Conservation (phyloP, 2,113 vertebrate species). For the Trogon melanurus region DNA sequence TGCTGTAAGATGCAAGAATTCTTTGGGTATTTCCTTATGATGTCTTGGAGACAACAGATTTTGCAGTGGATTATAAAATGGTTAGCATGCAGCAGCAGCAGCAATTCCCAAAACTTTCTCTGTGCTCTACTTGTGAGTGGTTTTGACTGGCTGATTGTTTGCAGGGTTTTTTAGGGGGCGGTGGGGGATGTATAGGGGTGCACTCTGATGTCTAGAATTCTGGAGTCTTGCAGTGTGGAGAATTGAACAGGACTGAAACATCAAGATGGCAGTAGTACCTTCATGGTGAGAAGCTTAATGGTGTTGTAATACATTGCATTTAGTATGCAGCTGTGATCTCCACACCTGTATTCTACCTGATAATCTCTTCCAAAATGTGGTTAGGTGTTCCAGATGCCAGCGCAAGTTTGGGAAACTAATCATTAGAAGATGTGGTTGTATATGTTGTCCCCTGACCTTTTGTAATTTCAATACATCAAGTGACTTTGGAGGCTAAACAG, state of each 20-base stretch:
- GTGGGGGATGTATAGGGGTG: not conserved
- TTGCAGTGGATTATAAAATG: not conserved
- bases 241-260: not conserved
- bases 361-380: not conserved
- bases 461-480: not conserved
- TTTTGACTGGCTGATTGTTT: not conserved
- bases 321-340: not conserved
- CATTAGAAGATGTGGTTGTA: not conserved
- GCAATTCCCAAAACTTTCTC: not conserved
- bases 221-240: not conserved
- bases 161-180: not conserved
- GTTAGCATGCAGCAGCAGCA: not conserved
- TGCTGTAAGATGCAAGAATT: constrained; percentile 13
- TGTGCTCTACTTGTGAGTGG: not conserved
- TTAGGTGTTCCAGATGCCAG: not conserved
- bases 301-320: not conserved
- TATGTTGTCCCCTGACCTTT: not conserved
- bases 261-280: not conserved
- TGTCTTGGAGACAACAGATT: not conserved
- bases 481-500: not conserved
- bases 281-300: not conserved
- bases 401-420: not conserved
- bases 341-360: not conserved
- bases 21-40: not conserved
- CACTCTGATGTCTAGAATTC: not conserved